phyloP scores from a whole-genome alignment of 2,113 vertebrate genomes.

The Elanus axillaris region DNA sequence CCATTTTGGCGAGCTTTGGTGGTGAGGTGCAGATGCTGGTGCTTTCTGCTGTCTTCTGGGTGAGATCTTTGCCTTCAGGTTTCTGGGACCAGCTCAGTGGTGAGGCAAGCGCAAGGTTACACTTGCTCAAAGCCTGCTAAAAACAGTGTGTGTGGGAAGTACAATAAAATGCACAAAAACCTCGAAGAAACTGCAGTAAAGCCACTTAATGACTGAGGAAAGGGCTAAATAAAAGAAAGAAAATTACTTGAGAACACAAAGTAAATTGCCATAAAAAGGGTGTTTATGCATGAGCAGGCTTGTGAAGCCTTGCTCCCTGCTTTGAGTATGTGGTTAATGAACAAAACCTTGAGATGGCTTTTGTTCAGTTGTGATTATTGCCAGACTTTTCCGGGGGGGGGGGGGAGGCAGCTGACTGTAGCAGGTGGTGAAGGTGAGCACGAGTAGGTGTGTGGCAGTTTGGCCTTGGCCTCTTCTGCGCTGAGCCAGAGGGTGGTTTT shows the following conservation, averaged over 20 bases:
- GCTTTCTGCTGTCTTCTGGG: background rate
- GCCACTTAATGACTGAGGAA: background rate
- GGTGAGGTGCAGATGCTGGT: background rate
- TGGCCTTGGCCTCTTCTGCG: background rate
- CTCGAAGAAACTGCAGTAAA: background rate
- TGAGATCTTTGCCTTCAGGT: background rate
- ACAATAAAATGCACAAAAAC: background rate
- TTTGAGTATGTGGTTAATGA: background rate
- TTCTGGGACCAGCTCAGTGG: background rate
- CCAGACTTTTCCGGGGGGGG: background rate
- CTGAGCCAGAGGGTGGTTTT: background rate
- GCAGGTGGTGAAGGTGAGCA: background rate
- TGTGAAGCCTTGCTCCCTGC: background rate
- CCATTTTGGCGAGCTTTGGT: background rate
- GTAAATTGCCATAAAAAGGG: background rate
- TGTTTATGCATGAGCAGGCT: background rate
- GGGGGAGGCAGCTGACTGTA: background rate
- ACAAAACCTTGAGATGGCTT: background rate
- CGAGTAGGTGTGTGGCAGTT: background rate
- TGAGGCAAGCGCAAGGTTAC: background rate
- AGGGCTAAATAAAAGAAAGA: background rate
- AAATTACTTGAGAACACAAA: background rate
- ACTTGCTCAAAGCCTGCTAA: background rate
- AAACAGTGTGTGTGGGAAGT: background rate
- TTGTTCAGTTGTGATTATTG: background rate